Evolutionary conservation across 37 sponge, comb jelly and placozoan species (phyloP), one percentile per base, ranked within the genome.

Genomic region (Axinella damicornis): DNA sequence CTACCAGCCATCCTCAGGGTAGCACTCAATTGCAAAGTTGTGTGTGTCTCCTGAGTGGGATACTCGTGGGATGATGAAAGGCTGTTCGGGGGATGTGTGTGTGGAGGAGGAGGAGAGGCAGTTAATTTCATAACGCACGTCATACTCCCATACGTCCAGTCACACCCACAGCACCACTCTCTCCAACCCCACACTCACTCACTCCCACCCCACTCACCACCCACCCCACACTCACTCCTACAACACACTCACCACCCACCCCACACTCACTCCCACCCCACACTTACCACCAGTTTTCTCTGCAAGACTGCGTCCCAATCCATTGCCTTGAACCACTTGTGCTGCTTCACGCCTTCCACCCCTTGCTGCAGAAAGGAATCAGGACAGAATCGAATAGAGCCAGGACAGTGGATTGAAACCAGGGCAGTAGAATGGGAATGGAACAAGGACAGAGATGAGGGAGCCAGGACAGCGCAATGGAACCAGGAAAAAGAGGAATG

Each of bases 1-100:
- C n/a, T n/a, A n/a, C n/a, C 97, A 97, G 28, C 89, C 92, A 53
- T 97, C 97, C 33, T 97, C 97, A 14, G 93, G 97, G 63, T 97
- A 97, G 2, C 65, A 71, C 24, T 97, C 97, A n/a, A n/a, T n/a
- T n/a, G n/a, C n/a, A 89, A 97, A 97, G 90, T 94, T 94, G 1
- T 88, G 74, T 18, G 97, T 88, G 78, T 97, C 97, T n/a, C 97
- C 97, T 0, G 94, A 67, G 61, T 97, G 92, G 15, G 59, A n/a
- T 1, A 94, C 92, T 33, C 74, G 80, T 35, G 97, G 97, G 19
- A 97, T 52, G n/a, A 97, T 94, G 2, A 87, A 84, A 0, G 97
- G 94, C 95, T 96, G 57, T 18, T 20, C 17, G 46, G 17, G 46
- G 4, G 46, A 46, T 46, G 46, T n/a, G n/a, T n/a, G n/a, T n/a